These are phyloP conservation scores for Kryptolebias ocellatus DNA, from an alignment of 2,797 vertebrate species.

Conservation along the genomic window DNA sequence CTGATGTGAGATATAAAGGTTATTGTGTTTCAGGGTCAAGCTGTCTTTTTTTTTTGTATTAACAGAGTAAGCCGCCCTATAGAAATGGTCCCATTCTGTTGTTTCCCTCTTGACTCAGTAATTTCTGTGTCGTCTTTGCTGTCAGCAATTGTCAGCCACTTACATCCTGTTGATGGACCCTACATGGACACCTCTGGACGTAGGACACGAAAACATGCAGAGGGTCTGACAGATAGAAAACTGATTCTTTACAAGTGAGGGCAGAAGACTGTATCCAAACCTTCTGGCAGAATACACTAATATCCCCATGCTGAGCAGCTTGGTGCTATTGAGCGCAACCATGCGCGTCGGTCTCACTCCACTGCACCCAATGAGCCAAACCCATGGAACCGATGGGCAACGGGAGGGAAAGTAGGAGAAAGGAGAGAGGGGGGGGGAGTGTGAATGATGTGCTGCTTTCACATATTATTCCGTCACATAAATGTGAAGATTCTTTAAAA, in stretches of 20 bases:
- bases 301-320: constrained; percentile 72
- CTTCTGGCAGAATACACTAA: constrained; percentile 74
- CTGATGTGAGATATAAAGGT: background rate
- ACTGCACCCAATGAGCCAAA: constrained; percentile 69
- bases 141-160: constrained; percentile 58
- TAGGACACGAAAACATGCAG: constrained; percentile 39
- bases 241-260: constrained; percentile 76
- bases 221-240: constrained; percentile 67
- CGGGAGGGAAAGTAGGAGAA: constrained; percentile 54
- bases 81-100: constrained; percentile 51
- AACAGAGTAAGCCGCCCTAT: constrained; percentile 24
- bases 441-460: constrained; percentile 48
- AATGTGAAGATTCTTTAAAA: constrained; percentile 55
- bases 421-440: constrained; percentile 23
- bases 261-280: constrained; percentile 73
- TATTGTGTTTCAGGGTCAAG: constrained; percentile 8
- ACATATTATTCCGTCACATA: constrained; percentile 66
- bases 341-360: constrained; percentile 74
- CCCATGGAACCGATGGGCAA: constrained; percentile 68
- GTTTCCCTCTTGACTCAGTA: constrained; percentile 44
- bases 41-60: constrained; percentile 15
- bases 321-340: constrained; percentile 71
- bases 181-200: constrained; percentile 45
- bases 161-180: constrained; percentile 24
- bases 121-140: constrained; percentile 36